Evolutionary conservation across 1,140 invertebrate species (phyloP).

Genomic region (Papilio polytes): DNA sequence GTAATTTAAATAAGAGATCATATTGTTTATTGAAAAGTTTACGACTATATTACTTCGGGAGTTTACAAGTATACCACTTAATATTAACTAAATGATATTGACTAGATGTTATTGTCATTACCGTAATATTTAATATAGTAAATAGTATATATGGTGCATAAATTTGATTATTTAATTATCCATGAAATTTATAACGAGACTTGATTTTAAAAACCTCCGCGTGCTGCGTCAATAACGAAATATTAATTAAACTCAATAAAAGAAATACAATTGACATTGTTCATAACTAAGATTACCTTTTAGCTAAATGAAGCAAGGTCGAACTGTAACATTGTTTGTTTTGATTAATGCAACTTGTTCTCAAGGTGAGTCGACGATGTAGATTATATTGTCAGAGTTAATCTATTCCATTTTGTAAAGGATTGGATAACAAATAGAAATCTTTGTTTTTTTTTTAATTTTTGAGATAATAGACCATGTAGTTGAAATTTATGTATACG

Average conservation of each 20-base stretch:
- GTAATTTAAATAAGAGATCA: slow-evolving; percentile 37
- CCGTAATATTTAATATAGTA: not conserved
- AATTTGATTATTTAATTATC: not conserved
- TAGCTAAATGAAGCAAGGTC: not conserved
- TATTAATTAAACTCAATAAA: not conserved
- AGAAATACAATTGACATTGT: not conserved
- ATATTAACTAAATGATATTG: not conserved
- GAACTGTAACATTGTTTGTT: not conserved
- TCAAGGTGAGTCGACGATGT: not conserved
- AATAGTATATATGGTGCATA: not conserved
- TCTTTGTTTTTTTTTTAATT: not conserved
- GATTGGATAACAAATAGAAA: not conserved
- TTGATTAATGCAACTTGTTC: slow-evolving; percentile 18
- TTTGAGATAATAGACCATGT: not conserved
- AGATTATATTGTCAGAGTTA: slow-evolving; percentile 5
- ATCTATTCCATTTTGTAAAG: not conserved
- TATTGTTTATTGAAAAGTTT: slow-evolving; percentile 1
- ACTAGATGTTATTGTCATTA: not conserved
- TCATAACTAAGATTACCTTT: not conserved
- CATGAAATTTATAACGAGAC: not conserved
- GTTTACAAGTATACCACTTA: not conserved
- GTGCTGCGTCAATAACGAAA: not conserved
- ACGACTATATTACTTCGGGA: not conserved
- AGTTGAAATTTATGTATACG: too few relatives aligned
- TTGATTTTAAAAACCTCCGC: not conserved